A percentile compares a stretch with the other conserved stretches of the same genome.
phyloP scores from a whole-genome alignment of 2,888 invertebrate genomes.

The Drosophila paranaensis region DNA sequence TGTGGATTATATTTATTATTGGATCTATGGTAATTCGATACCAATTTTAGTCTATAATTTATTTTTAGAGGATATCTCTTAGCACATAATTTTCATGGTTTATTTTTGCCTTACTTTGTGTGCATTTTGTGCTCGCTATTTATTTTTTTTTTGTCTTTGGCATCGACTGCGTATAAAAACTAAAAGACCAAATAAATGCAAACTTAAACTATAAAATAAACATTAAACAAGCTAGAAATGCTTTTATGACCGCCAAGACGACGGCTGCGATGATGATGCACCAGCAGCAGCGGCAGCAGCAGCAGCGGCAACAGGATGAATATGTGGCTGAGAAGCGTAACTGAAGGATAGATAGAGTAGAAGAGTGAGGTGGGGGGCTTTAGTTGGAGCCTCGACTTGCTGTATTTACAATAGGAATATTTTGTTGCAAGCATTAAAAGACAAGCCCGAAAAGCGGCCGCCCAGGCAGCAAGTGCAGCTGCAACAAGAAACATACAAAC shows the following conservation, averaged over 20 bases:
- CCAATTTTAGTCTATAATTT: too few species aligned
- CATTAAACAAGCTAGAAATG: conserved; percentile 82
- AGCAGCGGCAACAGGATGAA: conserved; percentile 8
- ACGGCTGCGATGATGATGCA: conserved; percentile 36
- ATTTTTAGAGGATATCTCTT: background rate
- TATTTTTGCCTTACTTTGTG: conserved; percentile 24
- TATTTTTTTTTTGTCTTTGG: conserved; percentile 33
- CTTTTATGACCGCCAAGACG: conserved; percentile 76
- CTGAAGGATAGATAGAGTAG: conserved; percentile 9
- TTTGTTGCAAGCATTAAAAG: conserved; percentile 58
- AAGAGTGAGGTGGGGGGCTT: background rate
- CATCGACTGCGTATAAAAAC: conserved; percentile 68
- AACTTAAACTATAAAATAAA: conserved; percentile 83
- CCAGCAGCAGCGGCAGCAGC: conserved; percentile 1
- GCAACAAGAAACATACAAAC: conserved; percentile 49
- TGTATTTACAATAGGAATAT: conserved; percentile 53
- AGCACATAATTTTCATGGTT: background rate
- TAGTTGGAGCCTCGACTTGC: conserved; percentile 22
- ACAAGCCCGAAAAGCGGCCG: conserved; percentile 41
- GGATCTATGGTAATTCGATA: too few species aligned
- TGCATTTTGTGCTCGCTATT: conserved; percentile 32
- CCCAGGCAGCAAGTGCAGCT: conserved; percentile 43
- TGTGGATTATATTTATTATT: too few species aligned
- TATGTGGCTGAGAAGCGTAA: conserved; percentile 8
- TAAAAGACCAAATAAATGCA: conserved; percentile 81